Base-by-base conservation (phyloP, 2,797 vertebrate species). In the Heliangelus exortis region DNA sequence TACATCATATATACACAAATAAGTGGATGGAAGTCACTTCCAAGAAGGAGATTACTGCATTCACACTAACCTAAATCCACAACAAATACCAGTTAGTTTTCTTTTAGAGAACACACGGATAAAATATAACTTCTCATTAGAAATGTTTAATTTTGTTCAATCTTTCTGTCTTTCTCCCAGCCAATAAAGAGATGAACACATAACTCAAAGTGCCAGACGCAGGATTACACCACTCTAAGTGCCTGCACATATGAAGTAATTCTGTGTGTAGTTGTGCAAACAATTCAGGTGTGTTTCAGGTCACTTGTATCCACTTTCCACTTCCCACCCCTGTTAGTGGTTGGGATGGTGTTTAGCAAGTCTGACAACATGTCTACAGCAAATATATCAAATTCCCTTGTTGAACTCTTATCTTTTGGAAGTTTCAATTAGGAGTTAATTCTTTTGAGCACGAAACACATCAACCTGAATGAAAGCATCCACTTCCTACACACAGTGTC, bases 1-100 rank as follows among this genome's bases (percentile, higher is more conserved):
- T 47, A 58, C 80, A 78, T 75, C 95, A 86, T 68, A 41, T 69
- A 69, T 69, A 69, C 67, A 95, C 84, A 88, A 95, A 96, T 66
- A 82, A 58, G 2, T 81, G 81, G 90, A 93, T 81, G 81, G 90
- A 93, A 95, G 62, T 74, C 83, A 89, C 36, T 93, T 90, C 72
- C 36, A 92, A 86, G 51, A 92, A 39, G 77, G 80, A 95, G 74
- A 53, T 22, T 58, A 84, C 77, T 88, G 85, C 43, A 90, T 73
- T 65, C 68, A 89, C 77, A 77, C 26, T 69, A 81, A 84, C 43
- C 43, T 79, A 78, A 91, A 85, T 76, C 85, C 88, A 91, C 80
- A 75, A 14, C 19, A 71, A 66, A 68, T 25, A 63, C 59, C 89
- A 23, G 51, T 87, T 48, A 48, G 16, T 76, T 87, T 83, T 81